Conservation (phyloP, 1,140 invertebrate genomes). For the Brachionus koreanus region DNA sequence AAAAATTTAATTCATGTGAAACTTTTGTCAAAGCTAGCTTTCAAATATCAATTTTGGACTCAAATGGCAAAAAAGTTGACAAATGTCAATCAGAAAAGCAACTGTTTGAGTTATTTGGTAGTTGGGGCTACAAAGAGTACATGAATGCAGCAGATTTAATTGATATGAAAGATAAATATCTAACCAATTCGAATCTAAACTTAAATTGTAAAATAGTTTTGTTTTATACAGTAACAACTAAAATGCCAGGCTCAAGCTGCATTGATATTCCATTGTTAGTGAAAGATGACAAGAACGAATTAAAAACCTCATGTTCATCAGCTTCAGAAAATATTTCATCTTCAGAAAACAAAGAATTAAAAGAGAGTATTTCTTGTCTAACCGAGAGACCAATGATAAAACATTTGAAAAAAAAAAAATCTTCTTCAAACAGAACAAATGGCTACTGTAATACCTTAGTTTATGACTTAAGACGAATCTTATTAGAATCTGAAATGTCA, state of each 20-base stretch:
- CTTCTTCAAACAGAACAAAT: neutral
- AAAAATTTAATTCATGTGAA: neutral
- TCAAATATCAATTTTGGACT: slow-evolving; percentile 26
- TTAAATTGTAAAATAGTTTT: slow-evolving; percentile 14
- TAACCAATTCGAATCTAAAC: neutral
- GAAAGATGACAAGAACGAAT: neutral
- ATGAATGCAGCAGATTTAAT: neutral
- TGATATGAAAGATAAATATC: slow-evolving; percentile 9
- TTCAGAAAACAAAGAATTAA: neutral
- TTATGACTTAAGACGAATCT: neutral
- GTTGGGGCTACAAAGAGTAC: slow-evolving; percentile 40
- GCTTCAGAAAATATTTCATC: neutral
- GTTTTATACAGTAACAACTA: slow-evolving; percentile 8
- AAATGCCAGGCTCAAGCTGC: neutral
- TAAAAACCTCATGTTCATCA: neutral
- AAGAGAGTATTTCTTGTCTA: neutral
- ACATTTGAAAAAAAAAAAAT: neutral
- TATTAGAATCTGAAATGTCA: neutral
- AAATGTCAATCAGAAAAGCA: slow-evolving; percentile 26
- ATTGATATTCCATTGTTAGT: neutral
- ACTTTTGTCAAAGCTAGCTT: slow-evolving; percentile 42
- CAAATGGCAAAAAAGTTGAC: slow-evolving; percentile 18
- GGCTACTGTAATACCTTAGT: neutral
- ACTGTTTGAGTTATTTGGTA: slow-evolving; percentile 8
- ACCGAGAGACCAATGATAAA: neutral